phyloP scores from a whole-genome alignment of 2,888 invertebrate genomes.

The Synanthedon tipuliformis region DNA sequence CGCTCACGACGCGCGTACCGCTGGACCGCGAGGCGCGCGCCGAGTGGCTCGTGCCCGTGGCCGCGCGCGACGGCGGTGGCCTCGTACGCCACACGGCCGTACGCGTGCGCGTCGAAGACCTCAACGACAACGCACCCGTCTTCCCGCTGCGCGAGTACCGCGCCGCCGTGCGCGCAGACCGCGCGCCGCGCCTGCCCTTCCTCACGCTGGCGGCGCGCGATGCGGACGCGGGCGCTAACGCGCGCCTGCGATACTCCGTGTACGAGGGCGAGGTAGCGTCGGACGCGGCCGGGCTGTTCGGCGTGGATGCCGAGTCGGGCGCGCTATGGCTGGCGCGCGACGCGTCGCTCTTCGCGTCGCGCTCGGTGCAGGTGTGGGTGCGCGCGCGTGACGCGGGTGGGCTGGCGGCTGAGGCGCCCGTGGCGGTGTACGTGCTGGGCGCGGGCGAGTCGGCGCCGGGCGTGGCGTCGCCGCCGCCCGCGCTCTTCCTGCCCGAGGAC shows the following conservation, averaged over 20 bases:
- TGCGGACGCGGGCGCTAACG: constrained; percentile 79
- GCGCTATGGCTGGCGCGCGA: constrained; percentile 76
- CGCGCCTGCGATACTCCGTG: constrained; percentile 80
- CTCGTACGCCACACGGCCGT: constrained; percentile 80
- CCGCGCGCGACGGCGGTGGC: constrained; percentile 86
- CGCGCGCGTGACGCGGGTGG: constrained; percentile 88
- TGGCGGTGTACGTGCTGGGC: constrained; percentile 82
- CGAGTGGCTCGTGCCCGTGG: constrained; percentile 75
- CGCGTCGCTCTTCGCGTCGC: constrained; percentile 73
- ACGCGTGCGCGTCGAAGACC: constrained; percentile 83
- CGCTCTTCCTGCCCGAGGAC: constrained; percentile 83
- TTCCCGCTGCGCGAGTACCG: constrained; percentile 84
- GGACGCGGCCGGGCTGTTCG: constrained; percentile 76
- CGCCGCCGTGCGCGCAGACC: constrained; percentile 70
- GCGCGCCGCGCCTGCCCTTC: constrained; percentile 39
- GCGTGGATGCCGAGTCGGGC: constrained; percentile 80
- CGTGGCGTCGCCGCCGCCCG: constrained; percentile 79
- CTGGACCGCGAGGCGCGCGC: constrained; percentile 80
- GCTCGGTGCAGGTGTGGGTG: constrained; percentile 89
- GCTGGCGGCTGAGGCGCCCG: constrained; percentile 84
- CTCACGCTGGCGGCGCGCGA: constrained; percentile 74
- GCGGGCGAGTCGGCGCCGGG: constrained; percentile 77
- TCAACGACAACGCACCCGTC: constrained; percentile 85
- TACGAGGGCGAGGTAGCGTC: constrained; percentile 71
- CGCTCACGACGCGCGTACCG: constrained; percentile 75